Base-by-base conservation (phyloP, 2,797 vertebrate species). In the Hippopotamyrus pictus region DNA sequence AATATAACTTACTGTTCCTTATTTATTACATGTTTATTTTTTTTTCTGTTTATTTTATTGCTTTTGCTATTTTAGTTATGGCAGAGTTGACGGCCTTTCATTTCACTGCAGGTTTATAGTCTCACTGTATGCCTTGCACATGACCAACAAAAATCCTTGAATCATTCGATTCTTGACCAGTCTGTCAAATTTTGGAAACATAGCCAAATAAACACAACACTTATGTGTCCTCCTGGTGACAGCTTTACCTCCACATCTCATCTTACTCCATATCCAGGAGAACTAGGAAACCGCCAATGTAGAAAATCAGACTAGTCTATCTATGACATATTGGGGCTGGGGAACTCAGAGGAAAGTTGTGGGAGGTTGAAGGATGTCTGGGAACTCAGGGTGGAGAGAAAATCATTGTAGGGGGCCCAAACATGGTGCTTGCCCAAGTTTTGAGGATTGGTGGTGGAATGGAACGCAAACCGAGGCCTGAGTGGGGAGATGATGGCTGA, bases 311-410 rank as follows among this genome's bases (percentile, higher is more conserved):
- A 85, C 92, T 92, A 92, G 46, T 54, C 84, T 89, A 89, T 89
- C 92, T 94, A 91, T 95, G 96, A 99, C 95, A 99, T 96, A 97
- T 98, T 98, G 94, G 97, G 98, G 95, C 97, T 98, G 93, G 98
- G 98, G 93, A 98, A 98, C 94, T 98, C 95, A 12, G 98, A 98
- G 12, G 98, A 98, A 84, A 98, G 95, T 94, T 97, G 97, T 88
- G 97, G 97, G 86, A 97, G 95, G 3, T 96, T 96, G 90, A 98
- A 97, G n/a, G 97, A 94, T 79, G 97, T 96, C 92, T 97, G 97
- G 90, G 98, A 97, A 93, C 98, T 98, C 89, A 98, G 96, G 94
- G 96, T 95, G 94, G 96, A 95, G 95, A 97, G 93, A 90, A 98
- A 95, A 93, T 99, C 98, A 92, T 97, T 96, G 0, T 98, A 99